Percentiles rank a stretch among this genome's conserved stretches.
phyloP scores from a whole-genome alignment of 92 coral and sea anemone species.

The Porites lobata region DNA sequence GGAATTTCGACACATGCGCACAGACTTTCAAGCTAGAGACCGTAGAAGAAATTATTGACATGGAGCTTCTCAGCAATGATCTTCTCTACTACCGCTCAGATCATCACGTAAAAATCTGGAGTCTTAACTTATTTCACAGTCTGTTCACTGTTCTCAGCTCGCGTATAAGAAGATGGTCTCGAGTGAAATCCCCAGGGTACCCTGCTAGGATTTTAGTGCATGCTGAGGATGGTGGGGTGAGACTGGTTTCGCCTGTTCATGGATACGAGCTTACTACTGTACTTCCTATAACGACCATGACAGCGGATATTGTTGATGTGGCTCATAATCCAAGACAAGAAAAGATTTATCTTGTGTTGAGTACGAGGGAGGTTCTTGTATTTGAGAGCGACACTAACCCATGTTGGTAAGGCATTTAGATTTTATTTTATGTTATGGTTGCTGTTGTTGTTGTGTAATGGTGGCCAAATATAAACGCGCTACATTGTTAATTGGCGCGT shows the following conservation, averaged over 20 bases:
- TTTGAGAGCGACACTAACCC: conserved; percentile 93
- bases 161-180: conserved; percentile 63
- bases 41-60: conserved; percentile 86
- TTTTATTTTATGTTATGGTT: too few relatives aligned
- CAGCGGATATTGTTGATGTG: conserved; percentile 80
- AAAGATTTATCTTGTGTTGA: conserved; percentile 86
- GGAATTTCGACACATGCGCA: conserved; percentile 95
- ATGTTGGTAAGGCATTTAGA: conserved; percentile 81
- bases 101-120: conserved; percentile 91
- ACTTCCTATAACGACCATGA: conserved; percentile 85
- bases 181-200: conserved; percentile 84
- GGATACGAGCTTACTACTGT: conserved; percentile 90
- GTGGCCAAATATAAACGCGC: too few relatives aligned
- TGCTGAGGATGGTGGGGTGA: conserved; percentile 92
- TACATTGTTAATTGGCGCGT: too few relatives aligned
- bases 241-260: conserved; percentile 93
- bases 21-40: conserved; percentile 94
- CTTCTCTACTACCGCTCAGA: conserved; percentile 83
- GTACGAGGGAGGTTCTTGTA: conserved; percentile 84
- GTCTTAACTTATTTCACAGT: conserved; percentile 91
- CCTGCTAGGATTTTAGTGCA: conserved; percentile 87
- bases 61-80: conserved; percentile 81
- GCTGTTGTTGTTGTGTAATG: too few relatives aligned
- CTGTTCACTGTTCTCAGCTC: conserved; percentile 90
- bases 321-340: conserved; percentile 91